Base-by-base conservation (phyloP, 2,797 vertebrate genomes). In the Glyptemys insculpta region DNA sequence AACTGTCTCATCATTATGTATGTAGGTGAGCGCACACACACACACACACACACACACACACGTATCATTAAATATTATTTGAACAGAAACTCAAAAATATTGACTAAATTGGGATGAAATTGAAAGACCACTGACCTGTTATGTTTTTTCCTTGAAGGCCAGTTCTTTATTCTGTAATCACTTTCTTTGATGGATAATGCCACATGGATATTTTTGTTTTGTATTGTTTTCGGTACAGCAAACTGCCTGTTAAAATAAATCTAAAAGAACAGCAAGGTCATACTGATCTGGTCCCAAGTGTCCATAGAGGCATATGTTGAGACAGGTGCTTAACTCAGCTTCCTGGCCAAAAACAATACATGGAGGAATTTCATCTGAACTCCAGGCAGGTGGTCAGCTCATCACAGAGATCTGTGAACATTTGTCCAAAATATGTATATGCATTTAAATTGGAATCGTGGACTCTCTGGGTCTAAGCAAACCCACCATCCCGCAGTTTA, bases 191-290 rank as follows among this genome's bases (percentile, higher is more conserved):
- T 81, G 84, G 80, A 84, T 89, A 76, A 83, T 90, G 74, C 94
- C 93, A 92, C 93, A 94, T 94, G 90, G 93, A 93, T 34, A n/a
- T 79, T 44, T 80, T 76, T 68, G 62, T 76, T 47, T 76, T 76
- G 62, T 95, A 96, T 95, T 96, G 81, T 91, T 96, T 68, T 94
- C 86, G 94, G 83, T 93, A 62, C 76, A 91, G 87, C 18, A 81
- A 89, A 83, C 86, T 96, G 93, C n/a, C 88, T 95, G 95, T 96
- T 97, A 94, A 94, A 97, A 97, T 96, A 96, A 97, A 97, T 96
- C 56, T 92, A 81, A 96, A 95, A 94, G 90, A 96, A 94, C 96
- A 94, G 2, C 34, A 95, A 90, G 90, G 93, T 95, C 92, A 87
- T 85, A 93, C 50, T 81, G 90, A 91, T 78, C 74, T 94, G 54